Base-by-base conservation (phyloP, 2,888 invertebrate genomes). In the Xestia xanthographa region DNA sequence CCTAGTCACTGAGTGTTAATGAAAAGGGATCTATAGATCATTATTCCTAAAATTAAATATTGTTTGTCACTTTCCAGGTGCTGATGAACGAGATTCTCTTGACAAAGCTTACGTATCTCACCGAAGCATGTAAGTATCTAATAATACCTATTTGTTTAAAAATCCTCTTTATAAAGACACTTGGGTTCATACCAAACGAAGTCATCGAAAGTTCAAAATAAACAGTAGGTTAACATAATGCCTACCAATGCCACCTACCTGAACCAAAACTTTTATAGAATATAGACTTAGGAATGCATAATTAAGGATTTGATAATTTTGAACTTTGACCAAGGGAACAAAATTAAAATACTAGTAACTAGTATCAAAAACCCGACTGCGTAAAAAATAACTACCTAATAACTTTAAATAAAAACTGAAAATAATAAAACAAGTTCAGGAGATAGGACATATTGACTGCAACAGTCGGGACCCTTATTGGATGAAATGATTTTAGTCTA, bases 81-180 rank as follows among this genome's bases (percentile, higher is more conserved):
- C 43, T 68, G 69, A 22, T 68, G 50, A 72, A 72, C 20, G 69
- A 72, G 53, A 68, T 72, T 68, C 69, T 72, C 12, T 12, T 68
- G n/a, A 20, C 29, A 3, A 69, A 69, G 29, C 12, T 53, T 5
- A 0, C 14, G 12, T 20, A 68, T 43, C 29, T 43, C n/a, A 29
- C 20, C 1, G 29, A 53, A 8, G 12, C 53, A 53, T 68, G 72
- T 72, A 43, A 72, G 68, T 56, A 11, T 43, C 3, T 3, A n/a
- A n/a, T n/a, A n/a, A n/a, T 17, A 11, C n/a, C 17, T 34, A 66
- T 34, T 66, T 29, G 20, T 45, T 45, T 29, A 4, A 12, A 26
- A 56, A 56, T 53, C 3, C 11, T n/a, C 50, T n/a, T 22, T 50
- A n/a, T 50, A n/a, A 12, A 26, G 53, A 22, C n/a, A 26, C n/a